Evolutionary conservation across 1,140 invertebrate genomes (phyloP), one percentile per base, ranked within the genome.

Genomic region (Listronotus bonariensis): DNA sequence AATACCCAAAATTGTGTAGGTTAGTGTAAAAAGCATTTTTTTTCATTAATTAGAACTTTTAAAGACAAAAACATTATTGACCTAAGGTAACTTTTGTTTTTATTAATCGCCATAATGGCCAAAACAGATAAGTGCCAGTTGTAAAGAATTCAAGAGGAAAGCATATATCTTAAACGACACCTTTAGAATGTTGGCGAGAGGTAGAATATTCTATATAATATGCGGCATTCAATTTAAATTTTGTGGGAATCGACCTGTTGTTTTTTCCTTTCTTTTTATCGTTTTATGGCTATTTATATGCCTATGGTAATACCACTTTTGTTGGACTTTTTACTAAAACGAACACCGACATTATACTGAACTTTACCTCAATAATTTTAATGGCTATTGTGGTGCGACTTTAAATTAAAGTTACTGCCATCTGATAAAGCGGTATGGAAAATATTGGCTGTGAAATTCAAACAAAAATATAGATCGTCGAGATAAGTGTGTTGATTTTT

Each of bases 151-250:
- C 65, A 43, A 67, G 66, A 73, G 62, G 60, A 69, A 61, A 67
- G 63, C 68, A 73, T 74, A 73, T 74, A 74, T 74, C 69, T 70
- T 69, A 65, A 73, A 72, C 73, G 71, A 74, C 73, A 71, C 71
- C 71, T 73, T 58, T 60, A 74, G 73, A 73, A 73, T 74, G 71
- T 69, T 52, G 46, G 54, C 63, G 63, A 67, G 67, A 68, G 68
- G 65, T 65, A 68, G 73, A 74, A 73, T 74, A 73, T 74, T 74
- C 73, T 70, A 73, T 74, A 74, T 73, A 74, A 74, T 74, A 74
- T 74, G 73, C 73, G 70, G 71, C 71, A 74, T 74, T 74, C 73
- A 74, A 74, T 74, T 74, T 72, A 74, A 74, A 74, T 74, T 74
- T 74, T 71, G 73, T 73, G 73, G 63, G 73, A 74, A 74, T 67